Conservation (phyloP, 2,888 invertebrate species). For the Dryobotodes eremita region DNA sequence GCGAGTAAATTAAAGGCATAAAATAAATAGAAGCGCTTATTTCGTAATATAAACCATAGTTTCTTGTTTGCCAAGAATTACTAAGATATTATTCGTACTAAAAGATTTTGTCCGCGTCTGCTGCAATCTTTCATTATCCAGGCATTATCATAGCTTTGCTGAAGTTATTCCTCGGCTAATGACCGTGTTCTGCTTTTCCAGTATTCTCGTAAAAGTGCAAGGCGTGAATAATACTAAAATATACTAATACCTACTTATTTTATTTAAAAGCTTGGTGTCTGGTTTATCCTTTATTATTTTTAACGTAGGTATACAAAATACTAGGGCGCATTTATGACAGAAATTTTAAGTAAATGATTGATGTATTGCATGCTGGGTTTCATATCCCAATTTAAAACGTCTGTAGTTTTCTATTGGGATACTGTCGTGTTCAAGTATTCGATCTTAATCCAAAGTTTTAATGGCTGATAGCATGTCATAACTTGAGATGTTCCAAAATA, state of each 20-base stretch:
- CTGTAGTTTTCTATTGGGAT: too few relatives aligned
- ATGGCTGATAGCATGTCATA: too few relatives aligned
- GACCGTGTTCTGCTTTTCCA: conserved; percentile 6
- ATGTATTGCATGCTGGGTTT: too few relatives aligned
- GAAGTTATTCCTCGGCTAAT: conserved; percentile 38
- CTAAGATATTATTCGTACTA: conserved; percentile 35
- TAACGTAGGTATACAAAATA: background rate
- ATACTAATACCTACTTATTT: background rate
- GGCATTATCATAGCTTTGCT: conserved; percentile 47
- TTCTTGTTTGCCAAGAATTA: conserved; percentile 26
- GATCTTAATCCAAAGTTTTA: too few relatives aligned
- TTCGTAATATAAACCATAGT: conserved; percentile 12
- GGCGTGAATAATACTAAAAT: conserved; percentile 4
- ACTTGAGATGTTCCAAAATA: too few relatives aligned
- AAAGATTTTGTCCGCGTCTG: conserved; percentile 4
- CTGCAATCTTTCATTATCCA: conserved; percentile 52
- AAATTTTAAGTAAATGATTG: too few relatives aligned
- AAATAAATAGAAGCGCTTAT: background rate
- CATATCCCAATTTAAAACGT: too few relatives aligned
- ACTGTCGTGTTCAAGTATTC: too few relatives aligned
- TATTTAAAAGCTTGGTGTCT: background rate
- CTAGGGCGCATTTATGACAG: background rate
- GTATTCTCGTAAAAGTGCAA: conserved; percentile 17
- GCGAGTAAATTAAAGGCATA: background rate
- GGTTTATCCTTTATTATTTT: background rate